phyloP scores from a whole-genome alignment of 2,888 invertebrate genomes.

The Physocephala rufipes region DNA sequence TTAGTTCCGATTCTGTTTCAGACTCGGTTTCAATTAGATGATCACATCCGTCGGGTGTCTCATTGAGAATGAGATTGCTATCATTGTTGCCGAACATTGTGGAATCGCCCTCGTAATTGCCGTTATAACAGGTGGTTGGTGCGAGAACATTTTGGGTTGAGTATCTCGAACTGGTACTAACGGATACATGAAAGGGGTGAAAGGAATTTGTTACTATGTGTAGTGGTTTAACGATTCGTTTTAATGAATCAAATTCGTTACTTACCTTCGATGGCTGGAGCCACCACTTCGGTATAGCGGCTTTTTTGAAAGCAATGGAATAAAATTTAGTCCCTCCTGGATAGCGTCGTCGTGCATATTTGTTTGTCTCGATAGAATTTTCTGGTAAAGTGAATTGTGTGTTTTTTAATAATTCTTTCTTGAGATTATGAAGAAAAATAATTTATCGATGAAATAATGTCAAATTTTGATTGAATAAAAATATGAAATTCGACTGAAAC shows the following conservation, averaged over 20 bases:
- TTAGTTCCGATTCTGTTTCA: conserved; percentile 51
- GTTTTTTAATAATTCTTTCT: conserved; percentile 12
- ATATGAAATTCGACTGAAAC: too few relatives aligned
- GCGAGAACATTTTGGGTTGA: background rate
- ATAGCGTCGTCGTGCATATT: conserved; percentile 34
- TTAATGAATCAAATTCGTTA: background rate
- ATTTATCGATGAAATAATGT: conserved; percentile 16
- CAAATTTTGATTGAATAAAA: conserved; percentile 27
- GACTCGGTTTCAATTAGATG: conserved; percentile 52
- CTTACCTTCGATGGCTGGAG: background rate
- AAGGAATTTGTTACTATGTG: background rate
- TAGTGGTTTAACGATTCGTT: too few relatives aligned
- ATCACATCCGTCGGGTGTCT: conserved; percentile 9
- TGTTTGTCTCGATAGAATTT: conserved; percentile 8
- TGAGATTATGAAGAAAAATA: conserved; percentile 12
- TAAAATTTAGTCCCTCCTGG: conserved; percentile 43
- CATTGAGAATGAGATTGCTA: background rate
- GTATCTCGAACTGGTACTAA: background rate
- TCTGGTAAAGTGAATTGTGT: conserved; percentile 5
- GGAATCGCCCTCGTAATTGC: conserved; percentile 54
- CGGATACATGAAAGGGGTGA: too few relatives aligned
- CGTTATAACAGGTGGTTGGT: conserved; percentile 41
- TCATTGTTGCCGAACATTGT: conserved; percentile 38
- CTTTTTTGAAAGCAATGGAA: conserved; percentile 40
- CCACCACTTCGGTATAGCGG: conserved; percentile 12